Evolutionary conservation across 2,888 invertebrate species (phyloP).

Genomic region (Nephrotoma appendiculata): DNA sequence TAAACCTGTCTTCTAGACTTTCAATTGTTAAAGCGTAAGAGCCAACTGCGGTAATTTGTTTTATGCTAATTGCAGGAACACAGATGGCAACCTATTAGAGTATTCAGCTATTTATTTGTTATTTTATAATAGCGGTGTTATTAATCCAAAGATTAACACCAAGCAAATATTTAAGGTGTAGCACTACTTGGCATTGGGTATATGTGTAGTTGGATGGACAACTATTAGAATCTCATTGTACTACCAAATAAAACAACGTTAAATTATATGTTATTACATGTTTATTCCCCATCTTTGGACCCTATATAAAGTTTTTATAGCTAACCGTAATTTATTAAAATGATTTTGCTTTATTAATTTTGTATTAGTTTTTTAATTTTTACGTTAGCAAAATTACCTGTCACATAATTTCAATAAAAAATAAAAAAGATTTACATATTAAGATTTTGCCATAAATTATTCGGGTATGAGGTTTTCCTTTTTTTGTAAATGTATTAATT

Average conservation of each 20-base stretch:
- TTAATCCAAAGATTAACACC: no score
- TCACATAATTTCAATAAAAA: not conserved
- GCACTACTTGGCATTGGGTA: no score
- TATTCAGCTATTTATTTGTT: no score
- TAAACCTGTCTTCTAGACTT: no score
- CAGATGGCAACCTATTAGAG: no score
- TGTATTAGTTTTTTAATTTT: not conserved
- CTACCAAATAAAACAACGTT: not conserved
- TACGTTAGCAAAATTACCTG: not conserved
- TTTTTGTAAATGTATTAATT: not conserved
- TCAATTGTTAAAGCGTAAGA: no score
- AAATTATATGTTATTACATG: conserved; percentile 3
- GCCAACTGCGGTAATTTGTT: no score
- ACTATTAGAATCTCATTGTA: no score
- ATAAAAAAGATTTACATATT: not conserved
- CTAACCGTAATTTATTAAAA: conserved; percentile 7
- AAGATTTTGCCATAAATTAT: not conserved
- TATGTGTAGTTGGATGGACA: no score
- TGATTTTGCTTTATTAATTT: not conserved
- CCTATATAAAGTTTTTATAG: conserved; percentile 7
- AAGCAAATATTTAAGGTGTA: no score
- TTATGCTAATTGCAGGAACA: no score
- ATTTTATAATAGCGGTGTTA: no score
- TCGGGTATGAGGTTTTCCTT: not conserved
- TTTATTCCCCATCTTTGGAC: conserved; percentile 8